Conservation (phyloP, 2,888 invertebrate species). For the Hydrotaea diabolus region DNA sequence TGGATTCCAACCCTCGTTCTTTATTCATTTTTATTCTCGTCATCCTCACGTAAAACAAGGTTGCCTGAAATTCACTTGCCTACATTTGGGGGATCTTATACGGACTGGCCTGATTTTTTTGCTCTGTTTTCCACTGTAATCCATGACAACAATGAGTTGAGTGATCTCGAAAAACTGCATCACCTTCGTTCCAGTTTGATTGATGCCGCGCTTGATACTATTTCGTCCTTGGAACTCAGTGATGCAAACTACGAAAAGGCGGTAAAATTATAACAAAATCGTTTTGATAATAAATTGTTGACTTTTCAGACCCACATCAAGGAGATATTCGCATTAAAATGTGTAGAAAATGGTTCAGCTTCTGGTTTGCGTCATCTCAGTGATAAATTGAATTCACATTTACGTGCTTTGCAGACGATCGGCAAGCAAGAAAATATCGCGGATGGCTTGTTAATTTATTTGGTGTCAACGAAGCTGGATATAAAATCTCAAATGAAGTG, state of each 20-base stretch:
- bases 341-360: conserved; percentile 55
- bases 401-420: conserved; percentile 59
- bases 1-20: no score
- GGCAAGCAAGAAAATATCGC: background rate
- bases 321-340: conserved; percentile 42
- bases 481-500: conserved; percentile 44
- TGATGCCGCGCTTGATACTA: conserved; percentile 56
- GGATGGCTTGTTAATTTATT: conserved; percentile 53
- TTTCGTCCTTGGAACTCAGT: conserved; percentile 59
- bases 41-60: conserved; percentile 40
- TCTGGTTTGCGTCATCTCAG: conserved; percentile 58
- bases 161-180: conserved; percentile 61
- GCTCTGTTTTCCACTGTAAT: conserved; percentile 62
- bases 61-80: conserved; percentile 56
- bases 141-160: conserved; percentile 40
- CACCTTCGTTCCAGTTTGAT: conserved; percentile 53
- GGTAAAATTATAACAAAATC: conserved; percentile 59
- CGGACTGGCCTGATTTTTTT: conserved; percentile 61
- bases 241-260: conserved; percentile 67
- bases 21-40: background rate
- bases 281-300: conserved; percentile 68
- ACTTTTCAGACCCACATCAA: conserved; percentile 61
- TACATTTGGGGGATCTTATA: conserved; percentile 50
- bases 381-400: conserved; percentile 57
- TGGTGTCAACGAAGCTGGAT: background rate